These are phyloP conservation scores for Mastomys coucha DNA, from an alignment of 2,113 vertebrate genomes.

Conservation along the genomic window DNA sequence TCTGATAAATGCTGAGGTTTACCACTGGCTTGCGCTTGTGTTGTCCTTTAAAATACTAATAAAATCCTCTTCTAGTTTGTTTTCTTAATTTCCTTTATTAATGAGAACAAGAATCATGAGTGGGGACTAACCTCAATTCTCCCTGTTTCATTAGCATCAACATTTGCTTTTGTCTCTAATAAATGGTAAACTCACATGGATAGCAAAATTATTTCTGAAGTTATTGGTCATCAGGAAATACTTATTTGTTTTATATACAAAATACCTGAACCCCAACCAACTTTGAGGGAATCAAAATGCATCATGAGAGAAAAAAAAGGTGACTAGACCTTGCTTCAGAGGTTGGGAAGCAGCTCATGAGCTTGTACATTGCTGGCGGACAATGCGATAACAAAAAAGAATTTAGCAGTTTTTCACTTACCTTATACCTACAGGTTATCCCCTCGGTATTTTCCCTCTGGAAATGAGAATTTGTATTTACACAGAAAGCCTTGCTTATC, in stretches of 20 bases:
- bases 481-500: not conserved
- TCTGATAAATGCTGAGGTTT: not conserved
- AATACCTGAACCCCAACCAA: not conserved
- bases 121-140: too few relatives aligned
- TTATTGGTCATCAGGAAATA: too few relatives aligned
- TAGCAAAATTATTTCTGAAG: too few relatives aligned
- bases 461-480: not conserved
- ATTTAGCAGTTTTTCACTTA: not conserved
- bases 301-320: too few relatives aligned
- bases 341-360: not conserved
- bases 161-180: too few relatives aligned
- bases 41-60: not conserved
- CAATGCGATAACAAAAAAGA: too few relatives aligned
- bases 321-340: not conserved
- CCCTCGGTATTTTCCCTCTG: not conserved
- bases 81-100: too few relatives aligned
- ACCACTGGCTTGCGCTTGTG: not conserved
- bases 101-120: too few relatives aligned
- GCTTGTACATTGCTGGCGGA: too few relatives aligned
- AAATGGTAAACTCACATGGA: too few relatives aligned
- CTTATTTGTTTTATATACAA: not conserved
- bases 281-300: not conserved
- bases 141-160: too few relatives aligned
- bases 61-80: not conserved
- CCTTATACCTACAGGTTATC: not conserved